Evolutionary conservation across 2,113 vertebrate genomes (phyloP).

Genomic region (Anolis sagrei): DNA sequence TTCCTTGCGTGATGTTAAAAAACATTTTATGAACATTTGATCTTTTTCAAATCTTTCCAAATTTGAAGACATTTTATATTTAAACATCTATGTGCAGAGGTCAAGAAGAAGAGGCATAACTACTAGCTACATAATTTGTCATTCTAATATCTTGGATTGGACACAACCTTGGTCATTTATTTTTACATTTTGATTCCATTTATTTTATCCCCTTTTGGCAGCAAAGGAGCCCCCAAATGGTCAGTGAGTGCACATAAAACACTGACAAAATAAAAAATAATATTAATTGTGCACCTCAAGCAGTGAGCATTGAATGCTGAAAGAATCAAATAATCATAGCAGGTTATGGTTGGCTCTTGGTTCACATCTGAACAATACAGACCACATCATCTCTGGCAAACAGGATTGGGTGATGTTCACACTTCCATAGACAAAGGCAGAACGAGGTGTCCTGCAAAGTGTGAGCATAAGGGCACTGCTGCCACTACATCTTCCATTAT

Average conservation of each 20-base stretch:
- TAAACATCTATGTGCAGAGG: background rate
- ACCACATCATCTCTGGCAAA: background rate
- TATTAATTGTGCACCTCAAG: background rate
- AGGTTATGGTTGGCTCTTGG: background rate
- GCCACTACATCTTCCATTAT: no score
- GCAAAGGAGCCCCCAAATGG: no score
- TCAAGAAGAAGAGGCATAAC: background rate
- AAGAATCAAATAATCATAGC: background rate
- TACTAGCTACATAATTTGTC: background rate
- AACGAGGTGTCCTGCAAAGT: no score
- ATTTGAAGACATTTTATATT: background rate
- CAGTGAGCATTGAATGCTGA: background rate
- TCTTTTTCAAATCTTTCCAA: background rate
- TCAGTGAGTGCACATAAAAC: no score
- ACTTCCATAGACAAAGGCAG: no score
- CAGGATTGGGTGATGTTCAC: background rate
- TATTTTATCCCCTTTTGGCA: background rate
- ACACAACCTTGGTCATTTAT: background rate
- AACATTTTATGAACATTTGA: background rate
- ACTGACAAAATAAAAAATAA: no score
- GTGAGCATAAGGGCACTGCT: no score
- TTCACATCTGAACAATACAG: background rate
- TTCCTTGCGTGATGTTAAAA: background rate
- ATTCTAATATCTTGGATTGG: background rate
- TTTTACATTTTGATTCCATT: background rate